phyloP scores from a whole-genome alignment of 2,888 invertebrate species.

The Salticus scenicus region DNA sequence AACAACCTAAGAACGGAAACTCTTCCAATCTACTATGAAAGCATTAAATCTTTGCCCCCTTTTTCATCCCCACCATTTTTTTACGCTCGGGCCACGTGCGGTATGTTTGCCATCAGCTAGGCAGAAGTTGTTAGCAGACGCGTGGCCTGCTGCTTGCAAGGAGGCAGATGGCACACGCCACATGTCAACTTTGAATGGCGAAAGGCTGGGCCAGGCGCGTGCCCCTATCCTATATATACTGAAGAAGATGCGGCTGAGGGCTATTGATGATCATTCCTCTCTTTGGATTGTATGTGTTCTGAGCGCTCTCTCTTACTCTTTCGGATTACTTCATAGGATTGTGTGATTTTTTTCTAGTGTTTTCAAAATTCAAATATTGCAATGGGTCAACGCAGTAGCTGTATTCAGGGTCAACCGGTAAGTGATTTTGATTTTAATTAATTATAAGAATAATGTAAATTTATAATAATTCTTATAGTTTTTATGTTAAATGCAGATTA shows the following conservation, averaged over 20 bases:
- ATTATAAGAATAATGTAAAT: background rate
- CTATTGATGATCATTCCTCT: conserved; percentile 27
- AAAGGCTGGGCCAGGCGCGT: conserved; percentile 58
- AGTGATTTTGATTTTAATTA: conserved; percentile 13
- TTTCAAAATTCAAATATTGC: background rate
- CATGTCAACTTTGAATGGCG: conserved; percentile 53
- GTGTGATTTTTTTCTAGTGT: background rate
- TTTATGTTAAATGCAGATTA: too few species aligned
- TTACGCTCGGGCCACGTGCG: conserved; percentile 47
- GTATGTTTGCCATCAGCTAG: conserved; percentile 64
- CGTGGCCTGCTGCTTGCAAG: conserved; percentile 48
- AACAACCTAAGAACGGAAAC: conserved; percentile 34
- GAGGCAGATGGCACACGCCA: conserved; percentile 68
- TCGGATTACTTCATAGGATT: conserved; percentile 17
- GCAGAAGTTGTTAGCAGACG: conserved; percentile 34
- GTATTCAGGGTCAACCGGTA: conserved; percentile 61
- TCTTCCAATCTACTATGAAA: background rate
- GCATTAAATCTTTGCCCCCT: background rate
- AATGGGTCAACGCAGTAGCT: conserved; percentile 65
- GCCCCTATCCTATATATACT: conserved; percentile 45
- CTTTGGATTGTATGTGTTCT: conserved; percentile 6
- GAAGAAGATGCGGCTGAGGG: background rate
- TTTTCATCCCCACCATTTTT: background rate
- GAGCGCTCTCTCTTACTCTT: conserved; percentile 28
- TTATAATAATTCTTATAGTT: too few species aligned